Conservation (phyloP, 2,888 invertebrate species). For the Endotricha flammealis region DNA sequence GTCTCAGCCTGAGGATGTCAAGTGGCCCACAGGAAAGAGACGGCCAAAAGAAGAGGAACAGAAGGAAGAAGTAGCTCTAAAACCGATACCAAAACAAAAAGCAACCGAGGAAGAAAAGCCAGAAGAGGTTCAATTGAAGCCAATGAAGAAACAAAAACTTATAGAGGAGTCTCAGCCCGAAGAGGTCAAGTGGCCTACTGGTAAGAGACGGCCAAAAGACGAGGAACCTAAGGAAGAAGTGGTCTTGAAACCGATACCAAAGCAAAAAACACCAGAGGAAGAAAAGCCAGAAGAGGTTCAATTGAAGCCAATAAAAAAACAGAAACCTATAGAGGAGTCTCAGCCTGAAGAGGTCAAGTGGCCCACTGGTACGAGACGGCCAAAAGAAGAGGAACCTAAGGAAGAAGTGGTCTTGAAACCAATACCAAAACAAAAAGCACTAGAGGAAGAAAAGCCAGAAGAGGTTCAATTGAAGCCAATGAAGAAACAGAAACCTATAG, state of each 20-base stretch:
- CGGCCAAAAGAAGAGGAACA: conserved; percentile 46
- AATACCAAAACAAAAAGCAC: conserved; percentile 27
- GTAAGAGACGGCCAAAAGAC: conserved; percentile 33
- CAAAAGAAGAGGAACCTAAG: conserved; percentile 33
- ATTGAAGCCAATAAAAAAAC: conserved; percentile 41
- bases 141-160: conserved; percentile 21
- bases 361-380: conserved; percentile 25
- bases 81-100: conserved; percentile 46
- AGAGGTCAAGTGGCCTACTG: conserved; percentile 33
- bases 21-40: conserved; percentile 42
- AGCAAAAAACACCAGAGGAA: conserved; percentile 30
- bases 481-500: conserved; percentile 19
- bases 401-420: conserved; percentile 30
- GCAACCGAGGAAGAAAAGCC: conserved; percentile 39
- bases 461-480: conserved; percentile 32
- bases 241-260: conserved; percentile 35
- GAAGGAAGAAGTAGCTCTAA: conserved; percentile 64
- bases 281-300: conserved; percentile 46
- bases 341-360: conserved; percentile 36
- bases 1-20: conserved; percentile 33
- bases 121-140: conserved; percentile 37
- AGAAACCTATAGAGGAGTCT: conserved; percentile 31
- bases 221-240: conserved; percentile 27
- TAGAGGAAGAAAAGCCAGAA: conserved; percentile 49
- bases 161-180: too few relatives aligned